Evolutionary conservation across 2,888 invertebrate species (phyloP), one percentile per base, ranked within the genome.

Genomic region (Polia nebulosa): DNA sequence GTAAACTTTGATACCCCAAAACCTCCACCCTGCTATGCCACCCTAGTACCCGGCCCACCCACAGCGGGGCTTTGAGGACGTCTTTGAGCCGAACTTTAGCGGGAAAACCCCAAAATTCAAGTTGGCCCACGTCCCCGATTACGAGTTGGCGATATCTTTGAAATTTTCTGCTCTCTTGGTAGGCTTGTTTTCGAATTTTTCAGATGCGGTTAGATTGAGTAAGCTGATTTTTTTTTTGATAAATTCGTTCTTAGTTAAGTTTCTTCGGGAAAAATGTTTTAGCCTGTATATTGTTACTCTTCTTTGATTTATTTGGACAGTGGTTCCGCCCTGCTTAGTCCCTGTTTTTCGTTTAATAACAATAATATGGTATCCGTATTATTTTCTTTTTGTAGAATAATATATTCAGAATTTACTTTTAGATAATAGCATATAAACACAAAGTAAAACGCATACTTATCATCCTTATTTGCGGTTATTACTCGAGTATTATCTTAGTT

Each of bases 81-180:
- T 94, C 95, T 95, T 95, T 95, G 94, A 94, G 90, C 89, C 89
- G 89, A 95, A 95, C 91, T 95, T 94, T 91, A 90, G 91, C 89
- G 90, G 92, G 93, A 94, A 94, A 94, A 94, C 94, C 95, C 95
- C 93, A 92, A 95, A 95, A 93, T 94, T 94, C 93, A 78, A 92
- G 93, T 92, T 92, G 91, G 91, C 87, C 86, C 85, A 85, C 91
- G 91, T 89, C 89, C 88, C 92, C 93, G 94, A 95, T 95, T 94
- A 94, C 91, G 92, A 92, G 92, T 94, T 92, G 91, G 90, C 90
- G 90, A 94, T 94, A 94, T 94, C 94, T 95, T 88, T 91, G 92
- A 90, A 92, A 93, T 91, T 93, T 94, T 94, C 93, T 93, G 92
- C 88, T 91, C 89, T 90, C 93, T 91, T 91, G 90, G 91, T 91